Evolutionary conservation across 1,140 invertebrate species (phyloP), one percentile per base, ranked within the genome.

Genomic region (Telenomus remus): DNA sequence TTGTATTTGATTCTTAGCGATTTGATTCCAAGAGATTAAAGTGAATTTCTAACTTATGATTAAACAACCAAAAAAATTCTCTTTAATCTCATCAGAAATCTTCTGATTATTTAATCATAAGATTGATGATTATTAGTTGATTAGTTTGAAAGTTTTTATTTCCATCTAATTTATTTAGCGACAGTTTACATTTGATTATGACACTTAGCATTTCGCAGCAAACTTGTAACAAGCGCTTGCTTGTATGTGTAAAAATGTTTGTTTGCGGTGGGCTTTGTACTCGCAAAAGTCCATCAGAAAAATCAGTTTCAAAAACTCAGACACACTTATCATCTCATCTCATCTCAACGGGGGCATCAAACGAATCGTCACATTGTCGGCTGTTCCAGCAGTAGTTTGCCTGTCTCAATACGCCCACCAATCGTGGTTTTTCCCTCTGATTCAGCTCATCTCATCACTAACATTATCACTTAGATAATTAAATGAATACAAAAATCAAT

Each of bases 311-410:
- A 39, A 57, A 56, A 43, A 51, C n/a, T 37, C 42, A 16, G 11
- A 14, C 47, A 47, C 16, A 50, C 37, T 51, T 57, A 44, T 64
- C 57, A 60, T 42, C 11, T 59, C 60, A 72, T 69, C 48, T 19
- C 34, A 46, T 57, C 19, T 27, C 44, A 47, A 5, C 48, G 51
- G 19, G 42, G 61, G 35, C 47, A 61, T 66, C 63, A 73, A 66
- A 73, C 70, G 70, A 73, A 73, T 66, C 70, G 47, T 64, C 10
- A 46, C 46, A 63, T 63, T 57, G 39, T 47, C 37, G 50, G 43
- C 34, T 44, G 35, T 13, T 39, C 37, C 37, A 15, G 53, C 15
- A 44, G n/a, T n/a, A n/a, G 34, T 46, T 16, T 46, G n/a, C 46
- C 19, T 34, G 9, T 55, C 42, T 27, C 42, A 56, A 34, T 46